Evolutionary conservation across 2,113 vertebrate genomes (phyloP).

Genomic region (Xerus inauris): DNA sequence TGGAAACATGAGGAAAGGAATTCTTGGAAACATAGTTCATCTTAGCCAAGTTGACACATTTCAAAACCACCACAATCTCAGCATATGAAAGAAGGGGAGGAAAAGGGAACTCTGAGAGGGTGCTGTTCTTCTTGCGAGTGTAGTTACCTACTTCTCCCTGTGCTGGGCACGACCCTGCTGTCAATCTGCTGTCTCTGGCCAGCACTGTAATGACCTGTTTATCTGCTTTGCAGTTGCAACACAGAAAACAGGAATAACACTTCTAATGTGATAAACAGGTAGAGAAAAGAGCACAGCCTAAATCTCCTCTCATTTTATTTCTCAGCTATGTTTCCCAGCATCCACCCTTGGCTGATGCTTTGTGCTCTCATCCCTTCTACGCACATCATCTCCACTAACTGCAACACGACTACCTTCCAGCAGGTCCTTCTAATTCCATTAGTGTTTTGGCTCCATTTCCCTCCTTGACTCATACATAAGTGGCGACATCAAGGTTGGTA

Average conservation of each 20-base stretch:
- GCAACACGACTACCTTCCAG: not conserved
- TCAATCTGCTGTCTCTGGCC: not conserved
- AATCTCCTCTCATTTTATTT: not conserved
- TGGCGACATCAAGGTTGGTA: not conserved
- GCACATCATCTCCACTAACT: not conserved
- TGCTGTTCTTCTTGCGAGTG: not conserved
- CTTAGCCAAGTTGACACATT: not conserved
- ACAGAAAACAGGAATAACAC: not conserved
- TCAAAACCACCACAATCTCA: not conserved
- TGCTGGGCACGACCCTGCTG: not conserved
- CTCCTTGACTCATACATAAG: not conserved
- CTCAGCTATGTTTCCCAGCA: not conserved
- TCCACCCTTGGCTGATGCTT: not conserved
- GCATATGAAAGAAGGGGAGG: not conserved
- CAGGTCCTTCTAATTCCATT: not conserved
- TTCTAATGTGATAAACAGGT: not conserved
- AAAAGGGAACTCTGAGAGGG: not conserved
- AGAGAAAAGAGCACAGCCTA: not conserved
- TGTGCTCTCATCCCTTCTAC: too few species aligned
- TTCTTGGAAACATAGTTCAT: slow-evolving; percentile 16
- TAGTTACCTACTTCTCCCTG: not conserved
- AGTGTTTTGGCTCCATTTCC: not conserved
- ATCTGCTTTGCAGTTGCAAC: not conserved
- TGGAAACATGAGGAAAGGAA: not conserved
- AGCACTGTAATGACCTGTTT: not conserved